Percentiles rank a stretch among this genome's conserved stretches.
These are phyloP conservation scores for Latrodectus elegans DNA, from an alignment of 2,888 invertebrate genomes.

Conservation along the genomic window DNA sequence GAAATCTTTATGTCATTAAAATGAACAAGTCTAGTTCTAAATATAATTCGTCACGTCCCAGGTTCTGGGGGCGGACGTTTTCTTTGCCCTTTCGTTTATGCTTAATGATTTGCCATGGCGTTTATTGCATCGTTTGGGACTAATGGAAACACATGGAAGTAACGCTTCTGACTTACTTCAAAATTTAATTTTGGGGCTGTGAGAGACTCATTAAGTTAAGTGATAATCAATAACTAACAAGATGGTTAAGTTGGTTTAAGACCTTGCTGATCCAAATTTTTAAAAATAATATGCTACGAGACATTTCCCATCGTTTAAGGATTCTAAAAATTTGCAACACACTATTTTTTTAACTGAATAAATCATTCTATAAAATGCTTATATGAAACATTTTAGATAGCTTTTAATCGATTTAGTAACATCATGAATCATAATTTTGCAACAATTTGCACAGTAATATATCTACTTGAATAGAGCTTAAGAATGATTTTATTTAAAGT, in stretches of 20 bases:
- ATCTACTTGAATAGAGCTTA: too few relatives aligned
- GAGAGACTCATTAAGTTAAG: conserved; percentile 5
- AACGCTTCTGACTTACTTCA: conserved; percentile 10
- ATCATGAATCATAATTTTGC: too few relatives aligned
- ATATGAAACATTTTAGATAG: too few relatives aligned
- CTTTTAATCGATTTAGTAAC: too few relatives aligned
- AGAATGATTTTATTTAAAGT: too few relatives aligned
- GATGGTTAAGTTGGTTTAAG: neutral
- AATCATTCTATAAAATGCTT: too few relatives aligned
- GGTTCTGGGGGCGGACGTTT: neutral
- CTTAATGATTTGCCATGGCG: conserved; percentile 17
- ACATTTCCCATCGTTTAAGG: neutral
- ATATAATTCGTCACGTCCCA: conserved; percentile 5
- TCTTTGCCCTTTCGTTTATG: neutral
- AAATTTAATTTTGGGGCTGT: conserved; percentile 15
- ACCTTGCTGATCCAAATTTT: too few relatives aligned
- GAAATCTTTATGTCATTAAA: conserved; percentile 5
- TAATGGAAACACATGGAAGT: conserved; percentile 22
- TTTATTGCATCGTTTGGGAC: conserved; percentile 20
- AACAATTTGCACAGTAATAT: too few relatives aligned
- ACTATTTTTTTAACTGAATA: too few relatives aligned
- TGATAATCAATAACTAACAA: conserved; percentile 11
- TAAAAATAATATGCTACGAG: too few relatives aligned
- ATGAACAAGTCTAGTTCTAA: conserved; percentile 7
- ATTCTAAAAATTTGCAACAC: too few relatives aligned